phyloP scores from a whole-genome alignment of 2,888 invertebrate genomes.

The Chaitophorus viminalis region DNA sequence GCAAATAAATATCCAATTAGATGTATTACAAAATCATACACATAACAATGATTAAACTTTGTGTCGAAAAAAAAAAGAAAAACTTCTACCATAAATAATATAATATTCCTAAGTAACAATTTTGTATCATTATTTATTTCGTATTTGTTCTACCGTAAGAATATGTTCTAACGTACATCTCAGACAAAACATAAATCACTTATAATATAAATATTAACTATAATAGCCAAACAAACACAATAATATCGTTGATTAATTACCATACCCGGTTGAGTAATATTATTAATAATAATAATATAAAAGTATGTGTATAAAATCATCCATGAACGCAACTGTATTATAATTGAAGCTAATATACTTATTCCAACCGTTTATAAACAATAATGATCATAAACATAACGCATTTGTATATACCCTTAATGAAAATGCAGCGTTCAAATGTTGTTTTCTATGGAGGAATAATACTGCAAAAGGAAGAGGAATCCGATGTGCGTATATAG shows the following conservation, averaged over 20 bases:
- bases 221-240: too few relatives aligned
- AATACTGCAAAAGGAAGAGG: neutral
- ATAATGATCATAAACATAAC: too few relatives aligned
- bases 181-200: too few relatives aligned
- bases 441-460: neutral
- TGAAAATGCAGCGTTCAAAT: neutral
- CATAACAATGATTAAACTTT: neutral
- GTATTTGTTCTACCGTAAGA: too few relatives aligned
- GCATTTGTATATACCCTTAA: neutral
- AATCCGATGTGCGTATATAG: neutral
- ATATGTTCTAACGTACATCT: too few relatives aligned
- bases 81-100: too few relatives aligned
- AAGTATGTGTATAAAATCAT: neutral
- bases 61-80: neutral
- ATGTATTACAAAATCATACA: neutral
- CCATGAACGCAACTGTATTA: neutral
- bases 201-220: too few relatives aligned
- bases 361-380: too few relatives aligned
- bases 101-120: too few relatives aligned
- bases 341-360: too few relatives aligned
- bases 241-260: neutral
- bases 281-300: too few relatives aligned
- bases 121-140: too few relatives aligned
- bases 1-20: neutral
- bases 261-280: neutral